Base-by-base conservation (phyloP, 2,113 vertebrate genomes). In the Pelecanus crispus region DNA sequence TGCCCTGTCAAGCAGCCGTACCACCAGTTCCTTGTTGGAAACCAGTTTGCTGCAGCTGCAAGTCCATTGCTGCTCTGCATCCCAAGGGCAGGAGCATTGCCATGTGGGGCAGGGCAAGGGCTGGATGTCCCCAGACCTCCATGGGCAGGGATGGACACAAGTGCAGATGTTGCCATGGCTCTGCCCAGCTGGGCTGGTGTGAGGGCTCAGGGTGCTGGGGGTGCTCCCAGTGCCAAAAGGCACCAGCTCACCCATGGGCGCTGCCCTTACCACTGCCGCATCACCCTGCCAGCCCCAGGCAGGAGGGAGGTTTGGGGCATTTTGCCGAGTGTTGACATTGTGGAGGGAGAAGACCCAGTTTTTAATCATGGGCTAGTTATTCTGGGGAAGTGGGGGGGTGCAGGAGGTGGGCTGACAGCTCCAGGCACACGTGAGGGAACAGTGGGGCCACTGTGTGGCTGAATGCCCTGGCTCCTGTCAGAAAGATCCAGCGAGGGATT, bases 361-460 rank as follows among this genome's bases (percentile, higher is more conserved):
- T 94, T 61, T 61, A 75, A 86, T 67, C 52, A 17, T 3, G 1
- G 42, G 44, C 61, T 73, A 86, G 79, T 95, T 95, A 94, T 92
- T 92, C 42, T 8, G n/a, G 85, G 67, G 86, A 81, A 86, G 65
- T 0, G 0, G 78, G 58, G 58, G 50, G 68, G 59, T 50, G 91
- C 56, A 31, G 68, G 83, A 88, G 86, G 38, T 61, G 90, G 63
- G 86, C 62, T 6, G 32, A 65, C 73, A 17, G 93, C 73, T 85
- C 25, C 42, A 25, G 77, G 66, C 82, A 0, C 4, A 5, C 0
- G 3, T 40, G 55, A 44, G 38, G 59, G 81, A 97, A 97, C 97
- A 97, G 94, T 95, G 92, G 80, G 34, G 14, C 90, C 88, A 90
- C 88, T 97, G 97, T 97, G 95, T 2, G 1, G 73, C 67, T 20